Conservation (phyloP, 2,113 vertebrate genomes). For the Eptesicus fuscus region DNA sequence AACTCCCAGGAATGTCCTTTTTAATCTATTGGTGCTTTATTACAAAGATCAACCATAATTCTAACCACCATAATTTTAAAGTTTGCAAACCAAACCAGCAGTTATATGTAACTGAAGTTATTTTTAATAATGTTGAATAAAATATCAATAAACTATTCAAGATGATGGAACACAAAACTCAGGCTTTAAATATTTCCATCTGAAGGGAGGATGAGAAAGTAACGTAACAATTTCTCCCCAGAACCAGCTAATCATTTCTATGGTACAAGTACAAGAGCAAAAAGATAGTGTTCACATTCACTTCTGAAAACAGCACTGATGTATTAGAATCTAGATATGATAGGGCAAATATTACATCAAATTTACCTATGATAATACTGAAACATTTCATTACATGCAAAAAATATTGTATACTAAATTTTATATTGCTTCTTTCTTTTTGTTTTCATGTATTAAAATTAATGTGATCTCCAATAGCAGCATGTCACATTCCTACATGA, state of each 20-base stretch:
- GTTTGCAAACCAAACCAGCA: background rate
- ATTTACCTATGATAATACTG: background rate
- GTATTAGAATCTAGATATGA: background rate
- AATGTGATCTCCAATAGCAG: background rate
- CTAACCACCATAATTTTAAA: background rate
- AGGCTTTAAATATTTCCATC: background rate
- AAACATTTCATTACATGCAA: background rate
- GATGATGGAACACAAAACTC: background rate
- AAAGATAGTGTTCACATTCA: background rate
- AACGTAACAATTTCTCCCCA: background rate
- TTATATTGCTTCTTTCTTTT: background rate
- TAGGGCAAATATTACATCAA: background rate
- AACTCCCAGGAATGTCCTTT: background rate
- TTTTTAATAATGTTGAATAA: background rate
- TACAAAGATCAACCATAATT: background rate
- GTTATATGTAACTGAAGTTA: background rate
- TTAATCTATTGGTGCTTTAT: background rate
- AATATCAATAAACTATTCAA: background rate
- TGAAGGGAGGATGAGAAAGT: background rate
- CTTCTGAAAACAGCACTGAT: background rate
- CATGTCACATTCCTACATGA: background rate
- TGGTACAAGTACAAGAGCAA: background rate
- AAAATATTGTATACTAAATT: background rate
- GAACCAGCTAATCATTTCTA: background rate
- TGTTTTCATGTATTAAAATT: constrained; percentile 25